phyloP scores from a whole-genome alignment of 2,113 vertebrate genomes.

The Gnathonemus echidnorhynchus region DNA sequence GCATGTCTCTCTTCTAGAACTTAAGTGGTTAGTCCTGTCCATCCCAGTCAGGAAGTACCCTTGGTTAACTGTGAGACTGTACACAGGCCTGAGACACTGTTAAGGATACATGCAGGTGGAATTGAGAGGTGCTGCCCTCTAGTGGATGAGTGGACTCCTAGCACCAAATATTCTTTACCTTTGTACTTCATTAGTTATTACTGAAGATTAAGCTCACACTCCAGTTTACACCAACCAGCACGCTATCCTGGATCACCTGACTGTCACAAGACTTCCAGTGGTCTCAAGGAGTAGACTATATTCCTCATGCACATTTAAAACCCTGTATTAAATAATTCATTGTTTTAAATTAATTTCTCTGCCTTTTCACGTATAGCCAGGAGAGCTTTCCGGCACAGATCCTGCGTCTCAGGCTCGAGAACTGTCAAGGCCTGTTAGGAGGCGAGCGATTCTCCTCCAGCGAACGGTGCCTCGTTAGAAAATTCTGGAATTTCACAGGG shows the following conservation, averaged over 20 bases:
- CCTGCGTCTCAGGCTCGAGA: neutral
- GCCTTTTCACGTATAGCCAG: neutral
- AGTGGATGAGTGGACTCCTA: conserved; percentile 5
- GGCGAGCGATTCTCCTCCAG: neutral
- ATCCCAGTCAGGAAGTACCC: neutral
- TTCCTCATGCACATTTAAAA: neutral
- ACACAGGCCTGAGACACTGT: neutral
- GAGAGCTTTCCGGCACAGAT: neutral
- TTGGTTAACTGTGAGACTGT: neutral
- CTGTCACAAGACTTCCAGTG: neutral
- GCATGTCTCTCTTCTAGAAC: neutral
- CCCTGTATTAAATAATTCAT: conserved; percentile 15
- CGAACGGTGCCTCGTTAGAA: neutral
- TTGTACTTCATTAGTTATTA: neutral
- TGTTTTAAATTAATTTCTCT: conserved; percentile 14
- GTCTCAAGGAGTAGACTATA: neutral
- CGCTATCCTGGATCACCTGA: neutral
- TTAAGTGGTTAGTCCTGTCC: neutral
- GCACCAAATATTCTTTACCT: neutral
- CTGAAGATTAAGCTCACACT: neutral
- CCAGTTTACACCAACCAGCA: neutral
- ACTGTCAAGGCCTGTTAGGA: neutral
- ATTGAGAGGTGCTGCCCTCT: neutral
- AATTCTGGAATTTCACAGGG: neutral
- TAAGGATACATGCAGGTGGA: neutral